Evolutionary conservation across 2,113 vertebrate species (phyloP), one percentile per base, ranked within the genome.

Genomic region (Anarrhichthys ocellatus): DNA sequence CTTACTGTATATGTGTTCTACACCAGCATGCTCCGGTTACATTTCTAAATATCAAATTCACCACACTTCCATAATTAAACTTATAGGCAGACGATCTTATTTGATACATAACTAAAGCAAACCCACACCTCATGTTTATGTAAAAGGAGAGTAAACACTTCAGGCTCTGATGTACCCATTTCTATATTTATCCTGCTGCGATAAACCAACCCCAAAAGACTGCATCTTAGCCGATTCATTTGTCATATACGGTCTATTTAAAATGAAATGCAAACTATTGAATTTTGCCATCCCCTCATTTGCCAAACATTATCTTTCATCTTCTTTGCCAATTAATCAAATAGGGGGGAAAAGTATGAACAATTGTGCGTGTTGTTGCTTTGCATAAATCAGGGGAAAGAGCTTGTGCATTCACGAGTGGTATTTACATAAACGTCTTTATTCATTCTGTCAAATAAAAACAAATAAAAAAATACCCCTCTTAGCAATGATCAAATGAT

Each of bases 361-460:
- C 71, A 61, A 65, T 52, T 29, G 77, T 83, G 73, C 14, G 3
- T 61, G 68, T 54, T 82, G 56, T 71, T 89, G 58, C 59, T 85
- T 86, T 83, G 78, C 65, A 87, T 77, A 82, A 78, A 78, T 87
- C 38, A 82, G 67, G 46, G 50, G 50, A 36, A 38, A 46, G 50
- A 79, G 78, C 81, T 7, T 36, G 11, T 73, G 84, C 80, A 89
- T 91, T 92, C 84, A 89, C 90, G 84, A 91, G 5, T 10, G 15
- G 11, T 66, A 89, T 88, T 92, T 88, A 84, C 83, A 89, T 85
- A 80, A 78, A 78, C 70, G n/a, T 73, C 76, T 87, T 85, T 90
- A 76, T 88, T 86, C 73, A 38, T 73, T 81, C 66, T 22, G 4
- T 86, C 79, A 88, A 58, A 15, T 58, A 24, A 56, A 24, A 86